Conservation (phyloP, 2,797 vertebrate genomes). For the Eleutherodactylus coqui region DNA sequence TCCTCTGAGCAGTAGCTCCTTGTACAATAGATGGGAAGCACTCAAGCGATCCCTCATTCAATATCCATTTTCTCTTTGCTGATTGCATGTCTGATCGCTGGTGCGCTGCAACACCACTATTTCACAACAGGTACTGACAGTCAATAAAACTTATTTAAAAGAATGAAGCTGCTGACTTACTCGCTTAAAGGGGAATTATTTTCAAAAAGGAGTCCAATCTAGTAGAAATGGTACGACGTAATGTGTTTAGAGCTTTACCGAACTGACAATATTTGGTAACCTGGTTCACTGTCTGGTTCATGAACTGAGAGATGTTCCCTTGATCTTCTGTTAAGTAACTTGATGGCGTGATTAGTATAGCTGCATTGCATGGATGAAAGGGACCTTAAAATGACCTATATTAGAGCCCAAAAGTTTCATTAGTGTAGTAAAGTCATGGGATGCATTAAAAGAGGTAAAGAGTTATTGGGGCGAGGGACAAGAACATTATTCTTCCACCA, state of each 20-base stretch:
- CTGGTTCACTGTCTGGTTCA: not conserved
- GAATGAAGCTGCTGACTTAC: slow-evolving; percentile 18
- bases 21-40: slow-evolving; percentile 61
- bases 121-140: slow-evolving; percentile 58
- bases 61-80: slow-evolving; percentile 62
- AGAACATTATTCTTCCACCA: too few species aligned
- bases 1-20: slow-evolving; percentile 26
- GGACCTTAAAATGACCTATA: not conserved
- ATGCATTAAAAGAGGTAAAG: too few species aligned
- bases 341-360: not conserved
- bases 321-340: not conserved
- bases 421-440: too few species aligned
- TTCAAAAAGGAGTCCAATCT: not conserved
- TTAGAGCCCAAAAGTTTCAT: too few species aligned
- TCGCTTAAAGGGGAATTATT: slow-evolving; percentile 31
- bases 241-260: not conserved
- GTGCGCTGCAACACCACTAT: slow-evolving; percentile 54
- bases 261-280: not conserved
- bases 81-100: slow-evolving; percentile 61
- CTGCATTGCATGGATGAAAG: not conserved
- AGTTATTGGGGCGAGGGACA: too few species aligned
- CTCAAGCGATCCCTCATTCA: slow-evolving; percentile 61
- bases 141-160: slow-evolving; percentile 59
- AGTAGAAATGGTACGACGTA: not conserved
- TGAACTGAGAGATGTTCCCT: not conserved